Percentiles rank a stretch among this genome's conserved stretches.
Evolutionary conservation across 2,888 invertebrate genomes (phyloP).

Genomic region (Drosophila helvetica): DNA sequence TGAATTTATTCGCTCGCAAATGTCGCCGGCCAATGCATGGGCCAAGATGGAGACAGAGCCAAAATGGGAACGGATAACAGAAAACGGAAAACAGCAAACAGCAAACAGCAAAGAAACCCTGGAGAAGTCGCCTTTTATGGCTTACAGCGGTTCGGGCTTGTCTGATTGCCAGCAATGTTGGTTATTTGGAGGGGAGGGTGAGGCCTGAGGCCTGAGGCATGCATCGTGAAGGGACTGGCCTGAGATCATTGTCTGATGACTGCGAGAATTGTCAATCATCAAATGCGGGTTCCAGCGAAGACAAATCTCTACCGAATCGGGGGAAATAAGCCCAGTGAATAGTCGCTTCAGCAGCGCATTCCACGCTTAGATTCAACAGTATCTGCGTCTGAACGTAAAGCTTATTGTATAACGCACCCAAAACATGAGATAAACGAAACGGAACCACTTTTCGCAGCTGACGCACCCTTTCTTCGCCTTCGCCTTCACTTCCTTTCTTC

Average conservation of each 20-base stretch:
- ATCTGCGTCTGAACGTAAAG: constrained; percentile 9
- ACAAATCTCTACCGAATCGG: constrained; percentile 16
- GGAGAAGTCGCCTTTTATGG: constrained; percentile 62
- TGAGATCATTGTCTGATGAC: constrained; percentile 40
- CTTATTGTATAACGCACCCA: constrained; percentile 49
- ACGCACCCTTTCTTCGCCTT: constrained; percentile 55
- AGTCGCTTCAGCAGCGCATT: neutral
- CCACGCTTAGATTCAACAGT: neutral
- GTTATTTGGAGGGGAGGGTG: constrained; percentile 42
- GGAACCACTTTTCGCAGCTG: constrained; percentile 76
- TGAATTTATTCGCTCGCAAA: constrained; percentile 75
- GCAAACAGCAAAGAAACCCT: constrained; percentile 31
- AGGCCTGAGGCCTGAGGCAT: neutral
- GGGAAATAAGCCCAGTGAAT: neutral
- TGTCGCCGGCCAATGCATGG: constrained; percentile 51
- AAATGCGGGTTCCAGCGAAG: constrained; percentile 35
- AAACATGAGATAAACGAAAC: constrained; percentile 78
- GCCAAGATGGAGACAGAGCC: constrained; percentile 36
- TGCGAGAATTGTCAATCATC: constrained; percentile 42
- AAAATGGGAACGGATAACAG: constrained; percentile 21
- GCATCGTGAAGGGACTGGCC: constrained; percentile 20
- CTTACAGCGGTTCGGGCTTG: constrained; percentile 52
- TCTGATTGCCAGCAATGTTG: constrained; percentile 60
- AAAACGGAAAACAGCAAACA: constrained; percentile 15
- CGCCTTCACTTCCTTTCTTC: constrained; percentile 31